These are phyloP conservation scores for Strigamia crassipes DNA, from an alignment of 2,888 invertebrate species.

Conservation along the genomic window DNA sequence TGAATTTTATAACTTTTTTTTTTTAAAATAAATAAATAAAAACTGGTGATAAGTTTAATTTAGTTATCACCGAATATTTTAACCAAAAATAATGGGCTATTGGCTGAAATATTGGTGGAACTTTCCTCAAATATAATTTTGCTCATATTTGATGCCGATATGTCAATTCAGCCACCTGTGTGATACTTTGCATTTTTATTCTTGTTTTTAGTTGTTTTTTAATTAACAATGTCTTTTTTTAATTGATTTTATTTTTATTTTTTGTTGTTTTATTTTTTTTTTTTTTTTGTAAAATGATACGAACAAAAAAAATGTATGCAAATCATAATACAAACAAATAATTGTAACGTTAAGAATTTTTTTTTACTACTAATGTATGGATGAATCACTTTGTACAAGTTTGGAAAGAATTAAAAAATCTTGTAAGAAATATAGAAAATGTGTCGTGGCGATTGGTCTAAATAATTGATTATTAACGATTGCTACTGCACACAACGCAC, in stretches of 20 bases:
- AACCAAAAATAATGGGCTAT: constrained; percentile 6
- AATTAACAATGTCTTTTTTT: not conserved
- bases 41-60: not conserved
- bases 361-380: constrained; percentile 29
- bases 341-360: constrained; percentile 19
- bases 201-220: not conserved
- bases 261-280: not conserved
- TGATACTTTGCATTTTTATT: constrained; percentile 25
- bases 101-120: not conserved
- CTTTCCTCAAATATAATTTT: not conserved
- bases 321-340: constrained; percentile 6
- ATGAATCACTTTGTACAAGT: constrained; percentile 45
- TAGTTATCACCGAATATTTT: not conserved
- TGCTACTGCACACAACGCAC: too few relatives aligned
- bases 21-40: not conserved
- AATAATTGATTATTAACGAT: too few relatives aligned
- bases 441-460: too few relatives aligned
- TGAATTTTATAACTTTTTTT: not conserved
- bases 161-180: constrained; percentile 15
- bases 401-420: constrained; percentile 43
- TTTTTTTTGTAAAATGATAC: constrained; percentile 23
- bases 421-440: constrained; percentile 4
- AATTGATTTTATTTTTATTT: not conserved
- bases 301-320: constrained; percentile 33
- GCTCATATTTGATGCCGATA: constrained; percentile 17